Evolutionary conservation across 2,888 invertebrate genomes (phyloP).

Genomic region (Spilosoma lubricipeda): DNA sequence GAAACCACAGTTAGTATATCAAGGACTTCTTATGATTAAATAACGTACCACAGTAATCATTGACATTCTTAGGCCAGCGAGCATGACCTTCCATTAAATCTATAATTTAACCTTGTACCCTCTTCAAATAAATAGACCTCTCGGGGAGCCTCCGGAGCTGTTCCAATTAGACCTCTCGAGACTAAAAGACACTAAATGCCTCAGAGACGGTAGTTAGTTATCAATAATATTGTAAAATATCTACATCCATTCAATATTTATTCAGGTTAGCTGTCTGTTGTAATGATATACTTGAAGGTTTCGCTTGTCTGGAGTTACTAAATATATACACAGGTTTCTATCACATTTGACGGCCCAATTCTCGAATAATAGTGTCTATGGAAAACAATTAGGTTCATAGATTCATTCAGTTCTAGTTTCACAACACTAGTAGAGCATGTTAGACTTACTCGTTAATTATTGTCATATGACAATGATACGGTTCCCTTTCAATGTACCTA

Average conservation of each 20-base stretch:
- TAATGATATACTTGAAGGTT: background rate
- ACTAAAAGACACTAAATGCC: background rate
- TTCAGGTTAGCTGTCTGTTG: background rate
- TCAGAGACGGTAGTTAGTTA: background rate
- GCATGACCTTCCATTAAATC: background rate
- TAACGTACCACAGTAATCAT: background rate
- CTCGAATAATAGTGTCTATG: no score
- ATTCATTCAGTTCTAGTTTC: no score
- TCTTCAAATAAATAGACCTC: background rate
- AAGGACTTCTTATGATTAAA: background rate
- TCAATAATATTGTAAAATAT: background rate
- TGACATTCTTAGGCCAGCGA: background rate
- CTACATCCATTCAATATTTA: no score
- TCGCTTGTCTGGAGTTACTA: background rate
- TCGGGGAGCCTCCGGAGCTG: background rate
- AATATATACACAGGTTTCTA: no score
- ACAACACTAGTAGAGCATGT: no score
- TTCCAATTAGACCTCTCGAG: background rate
- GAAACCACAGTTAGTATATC: background rate
- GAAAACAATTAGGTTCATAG: no score
- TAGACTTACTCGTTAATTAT: no score
- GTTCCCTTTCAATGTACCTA: no score
- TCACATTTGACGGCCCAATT: background rate
- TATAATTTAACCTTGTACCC: constrained; percentile 3
- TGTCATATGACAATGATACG: no score